Evolutionary conservation across 2,888 invertebrate genomes (phyloP), one percentile per base, ranked within the genome.

Genomic region (Tinea trinotella): DNA sequence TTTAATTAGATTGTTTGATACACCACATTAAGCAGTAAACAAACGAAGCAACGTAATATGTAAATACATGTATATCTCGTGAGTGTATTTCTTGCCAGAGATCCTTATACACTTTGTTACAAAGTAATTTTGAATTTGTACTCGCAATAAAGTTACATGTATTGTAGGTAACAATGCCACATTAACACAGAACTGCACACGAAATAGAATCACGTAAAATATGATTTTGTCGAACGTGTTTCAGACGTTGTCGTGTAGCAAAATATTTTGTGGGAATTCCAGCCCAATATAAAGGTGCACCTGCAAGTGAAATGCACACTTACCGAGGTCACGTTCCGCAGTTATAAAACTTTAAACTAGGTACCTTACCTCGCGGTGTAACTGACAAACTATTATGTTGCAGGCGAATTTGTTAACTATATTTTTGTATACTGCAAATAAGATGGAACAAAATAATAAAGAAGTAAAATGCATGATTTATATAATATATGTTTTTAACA

Each of bases 171-270:
- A 40, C 40, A 40, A 40, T 40, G 40, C 13, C n/a, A 40, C 40
- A 40, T 40, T 40, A 40, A 40, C 40, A 40, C 15, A 15, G 40
- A 40, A 13, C 24, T 6, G 13, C 50, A 24, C 24, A 61, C 62
- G 66, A 70, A 76, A 77, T 76, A 67, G 74, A 73, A 76, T 78
- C 79, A 79, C 79, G 79, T 79, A 79, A 76, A 78, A 79, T 79
- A 79, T 79, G 76, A 77, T 77, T 78, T 74, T 65, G 71, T 73
- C 72, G 77, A 76, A 78, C 78, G 77, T 77, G 78, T 72, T 62
- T 58, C 61, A 60, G 60, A 35, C 30, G 34, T 18, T 10, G 40
- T 34, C 48, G n/a, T 52, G 40, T 12, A 12, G 19, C 52, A 52
- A 48, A 55, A 55, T 53, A 55, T 53, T 55, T 55, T 24, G 52